Percentiles rank a stretch among this genome's conserved stretches.
Conservation (phyloP, 2,888 invertebrate genomes). For the Acleris holmiana region DNA sequence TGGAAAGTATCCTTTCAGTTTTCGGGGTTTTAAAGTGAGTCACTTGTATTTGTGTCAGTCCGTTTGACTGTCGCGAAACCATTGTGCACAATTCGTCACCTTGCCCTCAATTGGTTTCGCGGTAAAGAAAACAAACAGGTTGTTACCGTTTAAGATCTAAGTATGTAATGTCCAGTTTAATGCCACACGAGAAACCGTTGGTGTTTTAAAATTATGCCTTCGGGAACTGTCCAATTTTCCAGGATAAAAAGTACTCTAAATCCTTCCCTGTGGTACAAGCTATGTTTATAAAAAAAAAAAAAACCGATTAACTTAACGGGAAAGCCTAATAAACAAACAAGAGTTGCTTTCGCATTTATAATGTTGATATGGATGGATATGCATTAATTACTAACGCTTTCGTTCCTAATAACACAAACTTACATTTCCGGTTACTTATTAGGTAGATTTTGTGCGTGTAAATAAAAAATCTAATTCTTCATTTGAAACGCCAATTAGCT, state of each 20-base stretch:
- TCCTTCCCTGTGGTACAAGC: not conserved
- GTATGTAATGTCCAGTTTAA: conserved; percentile 11
- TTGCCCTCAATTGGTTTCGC: conserved; percentile 51
- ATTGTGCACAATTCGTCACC: conserved; percentile 49
- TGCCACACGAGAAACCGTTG: not conserved
- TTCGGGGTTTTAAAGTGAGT: conserved; percentile 31
- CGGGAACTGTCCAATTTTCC: too few relatives aligned
- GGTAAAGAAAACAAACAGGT: conserved; percentile 48
- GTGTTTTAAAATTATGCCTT: too few relatives aligned
- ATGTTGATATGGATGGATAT: too few relatives aligned
- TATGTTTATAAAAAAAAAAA: conserved; percentile 14
- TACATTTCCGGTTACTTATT: conserved; percentile 17
- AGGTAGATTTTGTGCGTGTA: conserved; percentile 25
- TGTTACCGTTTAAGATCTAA: conserved; percentile 32
- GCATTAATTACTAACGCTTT: conserved; percentile 12
- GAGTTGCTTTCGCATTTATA: too few relatives aligned
- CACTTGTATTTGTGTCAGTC: conserved; percentile 24
- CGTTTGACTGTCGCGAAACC: conserved; percentile 43
- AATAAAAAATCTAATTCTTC: conserved; percentile 7
- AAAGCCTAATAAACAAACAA: too few relatives aligned
- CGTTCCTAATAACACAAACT: conserved; percentile 15
- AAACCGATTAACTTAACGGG: too few relatives aligned
- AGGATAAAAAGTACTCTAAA: too few relatives aligned
- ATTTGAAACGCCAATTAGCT: conserved; percentile 20
- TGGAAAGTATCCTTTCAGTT: conserved; percentile 13